These are phyloP conservation scores for Nineta flava DNA, from an alignment of 2,888 invertebrate genomes.

Conservation along the genomic window DNA sequence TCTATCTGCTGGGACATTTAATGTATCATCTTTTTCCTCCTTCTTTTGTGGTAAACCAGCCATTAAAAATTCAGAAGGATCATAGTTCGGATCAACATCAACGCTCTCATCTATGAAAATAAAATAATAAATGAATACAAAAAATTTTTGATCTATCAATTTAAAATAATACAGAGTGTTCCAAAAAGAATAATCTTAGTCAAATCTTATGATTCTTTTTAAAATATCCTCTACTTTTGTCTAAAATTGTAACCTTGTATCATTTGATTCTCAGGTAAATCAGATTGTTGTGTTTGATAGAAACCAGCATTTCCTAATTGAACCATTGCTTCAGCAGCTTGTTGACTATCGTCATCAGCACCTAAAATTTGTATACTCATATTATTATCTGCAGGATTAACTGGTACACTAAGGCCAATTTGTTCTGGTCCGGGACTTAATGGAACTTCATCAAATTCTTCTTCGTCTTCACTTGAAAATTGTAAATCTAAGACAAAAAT, in stretches of 20 bases:
- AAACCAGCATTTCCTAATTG: constrained; percentile 51
- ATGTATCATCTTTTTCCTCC: constrained; percentile 16
- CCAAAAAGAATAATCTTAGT: neutral
- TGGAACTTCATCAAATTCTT: constrained; percentile 46
- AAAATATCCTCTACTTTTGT: neutral
- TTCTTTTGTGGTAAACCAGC: constrained; percentile 26
- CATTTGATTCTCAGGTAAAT: constrained; percentile 15
- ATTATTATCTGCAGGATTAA: constrained; percentile 23
- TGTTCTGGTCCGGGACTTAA: constrained; percentile 36
- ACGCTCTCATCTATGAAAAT: constrained; percentile 44
- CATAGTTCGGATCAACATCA: constrained; percentile 68
- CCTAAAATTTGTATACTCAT: constrained; percentile 13
- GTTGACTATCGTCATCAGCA: constrained; percentile 31
- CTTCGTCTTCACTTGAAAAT: constrained; percentile 55
- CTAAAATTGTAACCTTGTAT: constrained; percentile 18
- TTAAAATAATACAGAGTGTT: neutral
- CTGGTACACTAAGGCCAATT: constrained; percentile 27
- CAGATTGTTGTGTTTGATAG: constrained; percentile 29
- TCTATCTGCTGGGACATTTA: constrained; percentile 14
- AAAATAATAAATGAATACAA: constrained; percentile 2
- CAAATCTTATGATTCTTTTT: too few relatives aligned
- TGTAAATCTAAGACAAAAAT: constrained; percentile 37
- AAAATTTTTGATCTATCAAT: constrained; percentile 3
- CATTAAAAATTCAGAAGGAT: constrained; percentile 70
- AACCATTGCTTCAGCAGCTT: constrained; percentile 63